A percentile compares a stretch with the other conserved stretches of the same genome.
Conservation (phyloP, 2,113 vertebrate genomes). For the Aix galericulata region DNA sequence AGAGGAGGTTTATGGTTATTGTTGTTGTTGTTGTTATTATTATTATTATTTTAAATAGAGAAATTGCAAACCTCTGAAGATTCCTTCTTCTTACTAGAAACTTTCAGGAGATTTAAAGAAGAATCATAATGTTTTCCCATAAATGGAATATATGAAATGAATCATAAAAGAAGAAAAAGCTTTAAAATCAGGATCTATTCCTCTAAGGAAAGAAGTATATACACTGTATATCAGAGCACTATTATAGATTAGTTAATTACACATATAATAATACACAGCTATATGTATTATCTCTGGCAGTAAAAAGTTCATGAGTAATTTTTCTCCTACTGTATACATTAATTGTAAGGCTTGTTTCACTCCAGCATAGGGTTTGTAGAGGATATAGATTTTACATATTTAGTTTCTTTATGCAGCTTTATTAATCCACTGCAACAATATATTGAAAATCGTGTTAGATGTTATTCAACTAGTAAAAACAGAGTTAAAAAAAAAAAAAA, state of each 20-base stretch:
- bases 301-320: slow-evolving; percentile 24
- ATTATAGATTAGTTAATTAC: slow-evolving; percentile 51
- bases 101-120: background rate
- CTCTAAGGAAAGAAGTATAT: background rate
- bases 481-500: background rate
- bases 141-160: background rate
- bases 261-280: slow-evolving; percentile 9
- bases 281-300: background rate
- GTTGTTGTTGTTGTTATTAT: background rate
- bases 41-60: background rate
- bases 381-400: slow-evolving; percentile 25
- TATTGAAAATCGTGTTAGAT: background rate
- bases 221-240: background rate
- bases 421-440: background rate
- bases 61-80: background rate
- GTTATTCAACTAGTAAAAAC: slow-evolving; percentile 2
- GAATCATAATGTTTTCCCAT: background rate
- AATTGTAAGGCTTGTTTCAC: background rate
- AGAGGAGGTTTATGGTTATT: background rate
- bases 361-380: background rate
- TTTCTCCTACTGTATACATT: background rate
- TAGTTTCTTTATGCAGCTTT: slow-evolving; percentile 10
- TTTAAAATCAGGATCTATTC: slow-evolving; percentile 20
- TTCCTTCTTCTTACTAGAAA: background rate
- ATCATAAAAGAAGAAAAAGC: background rate